Conservation (phyloP, 1,140 invertebrate genomes). For the Temnothorax longispinosus region DNA sequence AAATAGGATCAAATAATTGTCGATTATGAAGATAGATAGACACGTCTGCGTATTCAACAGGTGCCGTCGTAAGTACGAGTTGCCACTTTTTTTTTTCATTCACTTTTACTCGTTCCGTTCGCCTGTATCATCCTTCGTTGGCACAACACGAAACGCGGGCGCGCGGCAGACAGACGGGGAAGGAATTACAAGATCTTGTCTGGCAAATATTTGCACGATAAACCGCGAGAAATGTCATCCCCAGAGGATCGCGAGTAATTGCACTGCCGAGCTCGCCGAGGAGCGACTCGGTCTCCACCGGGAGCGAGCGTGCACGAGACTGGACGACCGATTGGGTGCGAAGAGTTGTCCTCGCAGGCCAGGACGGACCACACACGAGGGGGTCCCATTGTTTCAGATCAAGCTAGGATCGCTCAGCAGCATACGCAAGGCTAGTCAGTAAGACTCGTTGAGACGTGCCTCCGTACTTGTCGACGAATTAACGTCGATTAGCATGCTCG, state of each 20-base stretch:
- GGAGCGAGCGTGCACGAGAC: conserved; percentile 7
- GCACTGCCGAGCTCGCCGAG: background rate
- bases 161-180: background rate
- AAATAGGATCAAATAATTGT: conserved; percentile 51
- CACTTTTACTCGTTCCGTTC: background rate
- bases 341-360: conserved; percentile 9
- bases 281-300: conserved; percentile 7
- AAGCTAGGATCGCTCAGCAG: background rate
- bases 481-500: conserved; percentile 83
- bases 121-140: background rate
- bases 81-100: conserved; percentile 12
- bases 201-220: conserved; percentile 74
- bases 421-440: conserved; percentile 73
- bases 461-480: conserved; percentile 79
- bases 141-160: background rate
- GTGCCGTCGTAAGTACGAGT: conserved; percentile 62
- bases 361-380: conserved; percentile 45
- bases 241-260: conserved; percentile 27
- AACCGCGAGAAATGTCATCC: conserved; percentile 40
- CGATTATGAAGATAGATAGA: conserved; percentile 51
- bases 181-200: conserved; percentile 61
- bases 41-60: conserved; percentile 67
- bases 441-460: conserved; percentile 76
- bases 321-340: conserved; percentile 18
- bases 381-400: conserved; percentile 37